Conservation (phyloP, 2,888 invertebrate genomes). For the Adelognathus sp. region DNA sequence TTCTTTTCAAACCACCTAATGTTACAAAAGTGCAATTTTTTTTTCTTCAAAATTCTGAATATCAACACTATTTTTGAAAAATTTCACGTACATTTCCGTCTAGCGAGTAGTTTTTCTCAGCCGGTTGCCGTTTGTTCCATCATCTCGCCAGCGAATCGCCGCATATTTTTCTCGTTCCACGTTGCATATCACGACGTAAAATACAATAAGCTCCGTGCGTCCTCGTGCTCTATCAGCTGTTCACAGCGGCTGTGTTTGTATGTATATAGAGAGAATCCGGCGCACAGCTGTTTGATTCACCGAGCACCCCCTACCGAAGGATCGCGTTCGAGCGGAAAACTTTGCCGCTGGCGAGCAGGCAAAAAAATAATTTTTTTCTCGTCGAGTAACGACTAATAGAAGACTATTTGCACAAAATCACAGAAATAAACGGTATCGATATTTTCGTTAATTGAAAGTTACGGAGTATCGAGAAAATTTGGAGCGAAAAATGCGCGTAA, state of each 20-base stretch:
- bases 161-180: background rate
- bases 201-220: background rate
- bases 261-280: background rate
- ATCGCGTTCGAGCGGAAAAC: background rate
- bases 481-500: too few species aligned
- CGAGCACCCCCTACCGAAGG: background rate
- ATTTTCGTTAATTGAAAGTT: too few species aligned
- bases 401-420: too few species aligned
- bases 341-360: background rate
- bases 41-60: background rate
- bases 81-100: slow-evolving; percentile 22
- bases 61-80: background rate
- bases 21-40: too few species aligned
- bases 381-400: too few species aligned
- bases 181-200: background rate
- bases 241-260: background rate
- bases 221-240: slow-evolving; percentile 38
- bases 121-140: background rate
- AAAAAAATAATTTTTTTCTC: background rate
- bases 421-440: too few species aligned
- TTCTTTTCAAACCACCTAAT: too few species aligned
- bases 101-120: slow-evolving; percentile 2
- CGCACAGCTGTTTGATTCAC: slow-evolving; percentile 32
- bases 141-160: background rate
- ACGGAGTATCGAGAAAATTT: too few species aligned